phyloP scores from a whole-genome alignment of 1,140 invertebrate species.

The Saccostrea echinata region DNA sequence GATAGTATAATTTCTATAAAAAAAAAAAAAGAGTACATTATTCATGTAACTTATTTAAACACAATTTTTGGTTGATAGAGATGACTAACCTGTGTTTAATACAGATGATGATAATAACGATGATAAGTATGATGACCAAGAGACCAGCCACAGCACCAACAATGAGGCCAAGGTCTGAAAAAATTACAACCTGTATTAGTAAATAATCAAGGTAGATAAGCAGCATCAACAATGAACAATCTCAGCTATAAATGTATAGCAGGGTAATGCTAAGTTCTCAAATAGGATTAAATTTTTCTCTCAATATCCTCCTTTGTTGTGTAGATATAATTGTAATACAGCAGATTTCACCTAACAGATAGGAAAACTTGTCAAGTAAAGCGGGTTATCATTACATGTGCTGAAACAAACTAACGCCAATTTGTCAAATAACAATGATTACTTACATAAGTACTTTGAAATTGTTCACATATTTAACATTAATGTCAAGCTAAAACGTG shows the following conservation, averaged over 20 bases:
- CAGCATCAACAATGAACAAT: too few species aligned
- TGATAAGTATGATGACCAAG: constrained; percentile 39
- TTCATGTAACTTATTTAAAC: not conserved
- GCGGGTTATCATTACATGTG: not conserved
- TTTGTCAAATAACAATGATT: not conserved
- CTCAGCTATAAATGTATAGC: too few species aligned
- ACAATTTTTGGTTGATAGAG: not conserved
- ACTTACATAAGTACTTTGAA: not conserved
- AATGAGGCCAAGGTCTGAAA: constrained; percentile 34
- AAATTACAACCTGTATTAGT: not conserved
- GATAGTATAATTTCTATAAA: too few species aligned
- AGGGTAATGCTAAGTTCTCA: not conserved
- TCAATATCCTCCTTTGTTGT: not conserved
- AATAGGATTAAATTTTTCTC: not conserved
- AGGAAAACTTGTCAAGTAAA: not conserved
- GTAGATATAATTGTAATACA: not conserved
- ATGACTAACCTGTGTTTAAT: constrained; percentile 31
- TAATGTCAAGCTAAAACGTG: not conserved
- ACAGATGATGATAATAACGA: constrained; percentile 49
- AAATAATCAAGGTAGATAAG: not conserved
- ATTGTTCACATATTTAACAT: not conserved
- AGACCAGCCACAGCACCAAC: constrained; percentile 39
- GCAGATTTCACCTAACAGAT: too few species aligned
- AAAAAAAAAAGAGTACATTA: too few species aligned
- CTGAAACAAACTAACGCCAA: not conserved